Evolutionary conservation across 2,888 invertebrate genomes (phyloP), one percentile per base, ranked within the genome.

Genomic region (Drosophila setosimentum): DNA sequence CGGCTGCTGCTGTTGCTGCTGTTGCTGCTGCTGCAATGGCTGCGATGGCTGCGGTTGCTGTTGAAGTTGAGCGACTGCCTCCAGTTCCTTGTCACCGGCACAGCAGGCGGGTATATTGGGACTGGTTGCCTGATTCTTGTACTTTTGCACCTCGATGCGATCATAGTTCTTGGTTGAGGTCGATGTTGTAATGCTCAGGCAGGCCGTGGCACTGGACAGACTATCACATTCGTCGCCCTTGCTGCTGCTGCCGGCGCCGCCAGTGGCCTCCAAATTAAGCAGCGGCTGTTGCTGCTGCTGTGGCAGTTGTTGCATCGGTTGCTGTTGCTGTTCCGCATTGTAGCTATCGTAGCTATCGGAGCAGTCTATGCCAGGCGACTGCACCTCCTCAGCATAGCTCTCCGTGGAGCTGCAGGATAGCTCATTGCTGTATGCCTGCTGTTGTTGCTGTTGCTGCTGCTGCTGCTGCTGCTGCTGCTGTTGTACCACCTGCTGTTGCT

Each of bases 51-150:
- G 67, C 10, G 48, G 51, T 32, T 69, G 76, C 2, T 60, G 60
- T 42, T 67, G 65, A 16, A 71, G 73, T 18, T 63, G 62, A 53
- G 65, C 35, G n/a, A 61, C 68, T 45, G 50, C 10, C 1, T 72
- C 79, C n/a, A 77, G 51, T n/a, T 91, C 89, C 29, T 89, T 91
- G 49, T 89, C 86, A 32, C 59, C 70, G 10, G 79, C 79, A 87
- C 85, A 89, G 61, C 85, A 89, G 62, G 78, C 82, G 21, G 93
- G 93, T 83, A 93, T 93, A 71, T 93, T 93, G 66, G 93, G 93
- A 90, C 93, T 93, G 70, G 93, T 93, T 64, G 93, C 93, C 87
- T 93, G 93, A 76, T 93, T 92, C 78, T 93, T 93, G 62, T 92
- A 92, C 80, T 92, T 93, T 68, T 93, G 93, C 73, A 93, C 92